Conservation (phyloP, 2,888 invertebrate genomes). For the Molanna angustata region DNA sequence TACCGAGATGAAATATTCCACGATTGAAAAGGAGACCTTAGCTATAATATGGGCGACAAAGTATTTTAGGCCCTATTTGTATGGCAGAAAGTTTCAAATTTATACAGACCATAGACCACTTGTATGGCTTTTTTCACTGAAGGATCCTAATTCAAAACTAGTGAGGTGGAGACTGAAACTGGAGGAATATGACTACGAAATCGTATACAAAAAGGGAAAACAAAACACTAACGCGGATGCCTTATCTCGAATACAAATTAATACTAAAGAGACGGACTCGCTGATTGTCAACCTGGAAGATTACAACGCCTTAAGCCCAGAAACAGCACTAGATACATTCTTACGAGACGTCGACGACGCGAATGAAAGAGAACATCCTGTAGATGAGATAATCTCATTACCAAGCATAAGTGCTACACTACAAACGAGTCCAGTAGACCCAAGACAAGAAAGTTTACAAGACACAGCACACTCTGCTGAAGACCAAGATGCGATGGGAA, state of each 20-base stretch:
- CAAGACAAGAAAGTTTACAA: too few relatives aligned
- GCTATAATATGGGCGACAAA: background rate
- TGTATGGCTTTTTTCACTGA: background rate
- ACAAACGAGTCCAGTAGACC: too few relatives aligned
- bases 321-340: too few relatives aligned
- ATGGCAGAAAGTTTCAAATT: background rate
- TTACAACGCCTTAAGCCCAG: background rate
- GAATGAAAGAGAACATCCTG: too few relatives aligned
- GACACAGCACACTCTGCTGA: too few relatives aligned
- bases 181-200: background rate
- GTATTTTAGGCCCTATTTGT: background rate
- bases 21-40: background rate
- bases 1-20: background rate
- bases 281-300: background rate
- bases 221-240: background rate
- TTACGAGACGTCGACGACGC: too few relatives aligned
- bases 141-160: constrained; percentile 1
- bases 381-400: too few relatives aligned
- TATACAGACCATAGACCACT: background rate
- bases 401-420: too few relatives aligned
- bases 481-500: too few relatives aligned
- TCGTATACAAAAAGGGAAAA: constrained; percentile 3
- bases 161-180: background rate
- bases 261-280: background rate
- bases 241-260: background rate